Conservation (phyloP, 2,888 invertebrate genomes). For the Nasonia oneida region DNA sequence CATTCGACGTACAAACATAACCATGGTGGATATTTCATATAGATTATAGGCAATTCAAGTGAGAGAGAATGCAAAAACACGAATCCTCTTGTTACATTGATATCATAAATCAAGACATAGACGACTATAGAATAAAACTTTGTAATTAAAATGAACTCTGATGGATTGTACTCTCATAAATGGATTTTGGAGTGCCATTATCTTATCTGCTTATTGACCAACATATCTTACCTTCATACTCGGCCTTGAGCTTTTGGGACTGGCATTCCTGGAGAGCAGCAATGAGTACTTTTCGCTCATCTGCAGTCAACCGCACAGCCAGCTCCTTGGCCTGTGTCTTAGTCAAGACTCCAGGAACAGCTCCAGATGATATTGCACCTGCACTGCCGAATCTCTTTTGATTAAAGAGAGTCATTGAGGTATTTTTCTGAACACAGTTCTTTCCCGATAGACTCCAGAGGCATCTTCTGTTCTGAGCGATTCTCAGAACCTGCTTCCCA, state of each 20-base stretch:
- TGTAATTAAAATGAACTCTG: slow-evolving; percentile 29
- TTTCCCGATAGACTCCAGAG: not conserved
- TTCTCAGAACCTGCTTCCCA: slow-evolving; percentile 34
- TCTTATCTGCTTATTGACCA: slow-evolving; percentile 50
- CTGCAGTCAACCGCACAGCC: slow-evolving; percentile 85
- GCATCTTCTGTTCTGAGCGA: slow-evolving; percentile 23
- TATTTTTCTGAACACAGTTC: slow-evolving; percentile 14
- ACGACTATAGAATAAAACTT: slow-evolving; percentile 48
- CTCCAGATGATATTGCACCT: slow-evolving; percentile 64
- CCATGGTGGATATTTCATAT: slow-evolving; percentile 39
- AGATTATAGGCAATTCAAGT: slow-evolving; percentile 36
- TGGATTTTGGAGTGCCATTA: slow-evolving; percentile 43
- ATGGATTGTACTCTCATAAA: slow-evolving; percentile 30
- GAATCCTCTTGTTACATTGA: slow-evolving; percentile 37
- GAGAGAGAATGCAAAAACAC: slow-evolving; percentile 43
- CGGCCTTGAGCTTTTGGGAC: slow-evolving; percentile 87
- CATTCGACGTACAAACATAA: slow-evolving; percentile 54
- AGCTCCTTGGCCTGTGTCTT: slow-evolving; percentile 88
- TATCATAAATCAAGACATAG: slow-evolving; percentile 41
- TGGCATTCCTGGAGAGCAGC: slow-evolving; percentile 87
- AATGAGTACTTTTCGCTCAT: slow-evolving; percentile 86
- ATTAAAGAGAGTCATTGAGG: not conserved
- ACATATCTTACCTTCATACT: slow-evolving; percentile 86
- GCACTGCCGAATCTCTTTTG: slow-evolving; percentile 63
- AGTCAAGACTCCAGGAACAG: slow-evolving; percentile 78